These are phyloP conservation scores for Gari tellinella DNA, from an alignment of 2,888 invertebrate genomes.

Conservation along the genomic window DNA sequence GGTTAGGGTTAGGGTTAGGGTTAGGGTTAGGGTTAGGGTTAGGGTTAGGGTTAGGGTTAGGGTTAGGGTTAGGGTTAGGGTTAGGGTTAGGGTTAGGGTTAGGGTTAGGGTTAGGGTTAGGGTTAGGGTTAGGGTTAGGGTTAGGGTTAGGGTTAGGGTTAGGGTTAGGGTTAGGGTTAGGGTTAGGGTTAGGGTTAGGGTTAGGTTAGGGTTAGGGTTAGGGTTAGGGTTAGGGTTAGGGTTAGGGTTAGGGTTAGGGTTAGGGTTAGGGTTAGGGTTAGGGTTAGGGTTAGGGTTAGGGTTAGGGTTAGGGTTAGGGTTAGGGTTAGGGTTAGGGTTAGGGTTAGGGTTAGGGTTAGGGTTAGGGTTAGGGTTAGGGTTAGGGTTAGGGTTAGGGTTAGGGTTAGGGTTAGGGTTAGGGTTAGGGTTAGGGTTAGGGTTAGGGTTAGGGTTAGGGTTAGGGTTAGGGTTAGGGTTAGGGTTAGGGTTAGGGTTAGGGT, in stretches of 20 bases:
- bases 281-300: constrained; percentile 61
- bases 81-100: constrained; percentile 51
- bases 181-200: constrained; percentile 61
- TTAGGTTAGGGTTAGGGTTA: no score
- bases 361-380: constrained; percentile 48
- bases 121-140: constrained; percentile 51
- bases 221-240: constrained; percentile 60
- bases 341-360: constrained; percentile 46
- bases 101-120: constrained; percentile 52
- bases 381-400: constrained; percentile 60
- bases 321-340: constrained; percentile 29
- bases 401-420: no score
- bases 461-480: constrained; percentile 59
- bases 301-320: constrained; percentile 68
- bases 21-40: constrained; percentile 63
- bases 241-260: constrained; percentile 63
- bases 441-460: constrained; percentile 61
- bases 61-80: constrained; percentile 54
- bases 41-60: constrained; percentile 56
- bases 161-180: constrained; percentile 59
- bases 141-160: constrained; percentile 58
- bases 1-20: constrained; percentile 62
- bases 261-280: constrained; percentile 52
- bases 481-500: constrained; percentile 52
- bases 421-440: constrained; percentile 54